phyloP scores from a whole-genome alignment of 2,113 vertebrate species.

The Thamnophis sirtalis region DNA sequence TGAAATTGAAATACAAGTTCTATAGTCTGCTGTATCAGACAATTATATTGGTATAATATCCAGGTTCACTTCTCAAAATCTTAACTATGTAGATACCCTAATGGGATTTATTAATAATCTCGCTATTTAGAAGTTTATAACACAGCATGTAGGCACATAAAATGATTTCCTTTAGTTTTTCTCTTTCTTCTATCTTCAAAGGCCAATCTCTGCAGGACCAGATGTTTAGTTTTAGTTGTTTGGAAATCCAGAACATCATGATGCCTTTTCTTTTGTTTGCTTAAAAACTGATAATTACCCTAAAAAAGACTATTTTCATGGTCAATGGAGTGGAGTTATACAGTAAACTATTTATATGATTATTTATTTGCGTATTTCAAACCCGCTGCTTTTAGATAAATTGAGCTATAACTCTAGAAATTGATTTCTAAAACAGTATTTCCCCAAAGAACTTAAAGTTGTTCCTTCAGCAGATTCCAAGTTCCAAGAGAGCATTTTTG shows the following conservation, averaged over 20 bases:
- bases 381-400: background rate
- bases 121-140: background rate
- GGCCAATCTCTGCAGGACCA: background rate
- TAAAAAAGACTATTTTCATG: background rate
- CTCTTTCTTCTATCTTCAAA: conserved; percentile 1
- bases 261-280: background rate
- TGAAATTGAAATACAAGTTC: background rate
- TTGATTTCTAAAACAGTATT: background rate
- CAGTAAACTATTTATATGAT: background rate
- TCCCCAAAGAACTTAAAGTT: background rate
- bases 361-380: background rate
- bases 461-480: background rate
- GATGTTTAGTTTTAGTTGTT: background rate
- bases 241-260: background rate
- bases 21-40: background rate
- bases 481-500: background rate
- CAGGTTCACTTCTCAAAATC: background rate
- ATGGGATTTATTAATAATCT: background rate
- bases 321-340: background rate
- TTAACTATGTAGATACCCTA: background rate
- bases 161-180: background rate
- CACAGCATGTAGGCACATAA: background rate
- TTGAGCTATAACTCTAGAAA: background rate
- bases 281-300: conserved; percentile 15
- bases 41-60: background rate